Percentiles rank a stretch among this genome's conserved stretches.
These are phyloP conservation scores for Prunella himalayana DNA, from an alignment of 2,113 vertebrate genomes.

Conservation along the genomic window DNA sequence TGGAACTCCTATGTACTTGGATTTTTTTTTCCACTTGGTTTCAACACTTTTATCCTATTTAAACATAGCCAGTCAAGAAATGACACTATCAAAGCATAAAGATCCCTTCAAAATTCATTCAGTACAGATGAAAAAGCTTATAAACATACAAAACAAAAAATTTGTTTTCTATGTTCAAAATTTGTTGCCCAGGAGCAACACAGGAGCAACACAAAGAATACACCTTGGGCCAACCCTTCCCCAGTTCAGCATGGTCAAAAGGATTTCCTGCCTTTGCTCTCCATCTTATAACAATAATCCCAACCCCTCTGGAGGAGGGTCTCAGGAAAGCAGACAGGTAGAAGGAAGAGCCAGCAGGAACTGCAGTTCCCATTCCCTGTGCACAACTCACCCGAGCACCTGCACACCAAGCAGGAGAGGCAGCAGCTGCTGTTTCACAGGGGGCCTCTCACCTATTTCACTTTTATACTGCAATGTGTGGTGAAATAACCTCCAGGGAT, in stretches of 20 bases:
- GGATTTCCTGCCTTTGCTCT: not conserved
- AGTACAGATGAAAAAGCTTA: not conserved
- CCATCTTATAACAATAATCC: not conserved
- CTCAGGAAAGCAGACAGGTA: not conserved
- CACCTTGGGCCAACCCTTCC: rapidly evolving
- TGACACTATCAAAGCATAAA: not conserved
- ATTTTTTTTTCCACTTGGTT: not conserved
- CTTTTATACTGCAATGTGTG: not conserved
- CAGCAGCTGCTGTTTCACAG: not conserved
- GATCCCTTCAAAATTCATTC: not conserved
- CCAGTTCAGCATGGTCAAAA: not conserved
- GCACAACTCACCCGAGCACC: not conserved
- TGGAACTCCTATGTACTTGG: not conserved
- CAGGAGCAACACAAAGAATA: not conserved
- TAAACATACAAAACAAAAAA: not conserved
- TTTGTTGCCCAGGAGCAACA: not conserved
- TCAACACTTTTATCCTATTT: not conserved
- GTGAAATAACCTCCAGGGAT: not conserved
- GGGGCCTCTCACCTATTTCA: not conserved
- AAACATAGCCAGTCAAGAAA: not conserved
- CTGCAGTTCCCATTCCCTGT: not conserved
- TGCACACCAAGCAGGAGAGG: not conserved
- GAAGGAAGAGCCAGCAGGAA: not conserved
- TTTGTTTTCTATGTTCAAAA: not conserved
- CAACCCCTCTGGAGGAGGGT: not conserved